A percentile compares a stretch with the other conserved stretches of the same genome.
Conservation (phyloP, 2,797 vertebrate genomes). For the Phylloscopus collybita region DNA sequence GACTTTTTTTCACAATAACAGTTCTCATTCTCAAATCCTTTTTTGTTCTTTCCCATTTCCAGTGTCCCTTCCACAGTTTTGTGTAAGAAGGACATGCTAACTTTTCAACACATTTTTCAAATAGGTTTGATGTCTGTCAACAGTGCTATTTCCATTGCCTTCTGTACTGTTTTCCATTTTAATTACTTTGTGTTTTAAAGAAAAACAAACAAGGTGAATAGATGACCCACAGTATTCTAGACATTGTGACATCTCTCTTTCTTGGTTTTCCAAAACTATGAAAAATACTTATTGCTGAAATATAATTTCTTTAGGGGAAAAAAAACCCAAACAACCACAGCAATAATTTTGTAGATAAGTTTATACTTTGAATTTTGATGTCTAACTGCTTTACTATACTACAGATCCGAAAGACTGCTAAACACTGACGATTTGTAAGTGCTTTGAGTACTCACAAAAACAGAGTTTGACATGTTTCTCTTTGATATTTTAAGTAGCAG, state of each 20-base stretch:
- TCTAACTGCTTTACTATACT: neutral
- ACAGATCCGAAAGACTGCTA: neutral
- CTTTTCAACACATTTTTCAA: neutral
- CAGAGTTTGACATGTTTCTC: neutral
- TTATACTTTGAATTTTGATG: neutral
- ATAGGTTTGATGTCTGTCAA: neutral
- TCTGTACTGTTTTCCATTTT: neutral
- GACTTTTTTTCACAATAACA: neutral
- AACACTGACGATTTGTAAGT: neutral
- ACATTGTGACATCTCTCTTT: neutral
- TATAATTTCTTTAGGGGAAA: neutral
- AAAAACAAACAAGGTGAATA: neutral
- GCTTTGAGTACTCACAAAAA: neutral
- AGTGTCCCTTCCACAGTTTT: neutral
- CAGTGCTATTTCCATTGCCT: neutral
- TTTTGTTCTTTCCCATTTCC: neutral
- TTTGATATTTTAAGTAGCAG: neutral
- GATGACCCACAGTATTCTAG: neutral
- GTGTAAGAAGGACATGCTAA: neutral
- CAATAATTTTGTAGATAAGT: neutral
- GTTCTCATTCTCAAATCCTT: neutral
- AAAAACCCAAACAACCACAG: neutral
- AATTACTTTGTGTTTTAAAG: neutral
- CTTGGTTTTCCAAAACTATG: neutral
- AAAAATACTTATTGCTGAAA: neutral